Evolutionary conservation across 2,888 invertebrate species (phyloP).

Genomic region (Oscheius sp.): DNA sequence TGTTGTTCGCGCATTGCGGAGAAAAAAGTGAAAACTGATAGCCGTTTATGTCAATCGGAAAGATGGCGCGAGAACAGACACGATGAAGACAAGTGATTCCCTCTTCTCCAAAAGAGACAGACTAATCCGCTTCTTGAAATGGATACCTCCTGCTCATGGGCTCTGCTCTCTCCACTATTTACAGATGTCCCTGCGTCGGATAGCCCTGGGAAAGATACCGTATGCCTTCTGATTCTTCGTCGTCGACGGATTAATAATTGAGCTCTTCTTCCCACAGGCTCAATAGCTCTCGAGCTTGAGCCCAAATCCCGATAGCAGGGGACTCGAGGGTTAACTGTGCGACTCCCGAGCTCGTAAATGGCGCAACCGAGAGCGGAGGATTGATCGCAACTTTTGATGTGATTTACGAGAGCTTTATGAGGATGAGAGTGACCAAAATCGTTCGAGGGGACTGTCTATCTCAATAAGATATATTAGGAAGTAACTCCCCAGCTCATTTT

Average conservation of each 20-base stretch:
- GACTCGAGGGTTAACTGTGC: conserved; percentile 7
- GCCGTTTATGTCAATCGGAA: conserved; percentile 32
- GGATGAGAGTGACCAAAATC: background rate
- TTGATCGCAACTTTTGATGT: conserved; percentile 25
- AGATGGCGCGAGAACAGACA: conserved; percentile 1
- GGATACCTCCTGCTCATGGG: background rate
- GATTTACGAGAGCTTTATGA: conserved; percentile 24
- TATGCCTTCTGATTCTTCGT: conserved; percentile 24
- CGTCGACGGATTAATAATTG: conserved; percentile 33
- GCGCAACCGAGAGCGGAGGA: conserved; percentile 6
- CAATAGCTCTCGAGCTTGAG: background rate
- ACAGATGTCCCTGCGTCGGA: conserved; percentile 27
- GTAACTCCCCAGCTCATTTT: too few species aligned
- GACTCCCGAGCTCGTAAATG: conserved; percentile 29
- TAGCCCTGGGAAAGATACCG: conserved; percentile 29
- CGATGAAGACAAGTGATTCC: background rate
- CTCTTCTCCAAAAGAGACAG: background rate
- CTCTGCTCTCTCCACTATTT: conserved; percentile 16
- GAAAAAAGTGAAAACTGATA: conserved; percentile 36
- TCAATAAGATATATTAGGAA: too few species aligned
- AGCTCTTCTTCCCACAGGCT: background rate
- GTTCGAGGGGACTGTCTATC: too few species aligned
- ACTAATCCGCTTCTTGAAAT: background rate
- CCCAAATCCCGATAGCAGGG: background rate
- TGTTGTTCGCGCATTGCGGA: conserved; percentile 29